Percentiles rank a stretch among this genome's conserved stretches.
Evolutionary conservation across 2,797 vertebrate species (phyloP).

Genomic region (Alosa sapidissima): DNA sequence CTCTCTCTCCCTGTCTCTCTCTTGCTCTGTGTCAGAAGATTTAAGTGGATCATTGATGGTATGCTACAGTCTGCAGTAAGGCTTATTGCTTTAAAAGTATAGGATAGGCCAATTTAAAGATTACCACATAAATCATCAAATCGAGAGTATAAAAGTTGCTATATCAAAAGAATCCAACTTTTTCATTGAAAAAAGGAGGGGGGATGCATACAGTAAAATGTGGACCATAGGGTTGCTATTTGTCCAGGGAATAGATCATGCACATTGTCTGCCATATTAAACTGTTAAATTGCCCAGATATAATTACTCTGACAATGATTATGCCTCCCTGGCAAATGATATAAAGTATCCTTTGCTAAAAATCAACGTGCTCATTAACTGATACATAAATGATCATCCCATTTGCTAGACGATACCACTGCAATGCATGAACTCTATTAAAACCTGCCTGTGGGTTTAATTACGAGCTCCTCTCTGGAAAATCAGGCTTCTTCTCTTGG

Average conservation of each 20-base stretch:
- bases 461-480: neutral
- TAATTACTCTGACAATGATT: neutral
- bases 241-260: neutral
- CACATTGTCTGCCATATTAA: neutral
- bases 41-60: neutral
- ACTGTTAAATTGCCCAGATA: conserved; percentile 6
- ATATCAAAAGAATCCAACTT: neutral
- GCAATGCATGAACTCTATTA: neutral
- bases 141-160: neutral
- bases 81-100: neutral
- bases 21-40: neutral
- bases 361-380: neutral
- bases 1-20: neutral
- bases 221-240: neutral
- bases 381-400: neutral
- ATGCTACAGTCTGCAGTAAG: neutral
- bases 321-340: neutral
- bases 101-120: neutral
- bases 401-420: neutral
- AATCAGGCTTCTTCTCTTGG: neutral
- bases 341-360: neutral
- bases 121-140: neutral
- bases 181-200: neutral
- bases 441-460: conserved; percentile 15
- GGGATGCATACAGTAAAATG: neutral